These are phyloP conservation scores for Apostichopus japonicus DNA, from an alignment of 35 echinoderm and acorn worm genomes.

Conservation along the genomic window DNA sequence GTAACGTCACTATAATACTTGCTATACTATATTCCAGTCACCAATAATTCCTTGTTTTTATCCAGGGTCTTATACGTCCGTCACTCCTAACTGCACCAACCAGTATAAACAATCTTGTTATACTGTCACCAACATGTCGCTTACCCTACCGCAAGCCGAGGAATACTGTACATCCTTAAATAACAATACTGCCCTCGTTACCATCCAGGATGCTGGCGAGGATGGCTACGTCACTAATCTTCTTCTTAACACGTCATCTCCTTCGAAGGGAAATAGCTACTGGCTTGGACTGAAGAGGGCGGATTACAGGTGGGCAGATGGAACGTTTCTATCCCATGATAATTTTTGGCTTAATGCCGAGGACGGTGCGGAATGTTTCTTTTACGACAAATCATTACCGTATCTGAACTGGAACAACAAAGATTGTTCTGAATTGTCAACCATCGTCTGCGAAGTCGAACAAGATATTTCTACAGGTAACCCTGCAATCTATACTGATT, in stretches of 20 bases:
- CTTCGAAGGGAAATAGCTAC: neutral
- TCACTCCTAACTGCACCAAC: neutral
- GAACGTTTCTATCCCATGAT: neutral
- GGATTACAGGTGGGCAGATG: neutral
- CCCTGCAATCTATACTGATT: too few relatives aligned
- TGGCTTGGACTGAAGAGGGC: constrained; percentile 12
- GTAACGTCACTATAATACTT: too few relatives aligned
- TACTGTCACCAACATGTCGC: neutral
- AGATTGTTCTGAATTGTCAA: neutral
- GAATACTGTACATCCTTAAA: neutral
- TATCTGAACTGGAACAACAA: neutral
- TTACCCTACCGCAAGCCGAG: neutral
- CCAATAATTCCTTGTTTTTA: neutral
- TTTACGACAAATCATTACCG: neutral
- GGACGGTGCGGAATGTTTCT: neutral
- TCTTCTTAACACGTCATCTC: neutral
- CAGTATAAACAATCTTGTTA: constrained; percentile 1
- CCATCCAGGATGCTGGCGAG: neutral
- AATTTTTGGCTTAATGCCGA: neutral
- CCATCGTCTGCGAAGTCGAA: neutral
- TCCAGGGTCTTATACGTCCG: neutral
- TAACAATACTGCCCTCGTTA: neutral
- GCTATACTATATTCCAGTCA: too few relatives aligned
- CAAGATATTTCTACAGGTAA: too few relatives aligned
- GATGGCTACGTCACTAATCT: neutral